These are phyloP conservation scores for Paramisgurnus dabryanus DNA, from an alignment of 2,113 vertebrate species.

Conservation along the genomic window DNA sequence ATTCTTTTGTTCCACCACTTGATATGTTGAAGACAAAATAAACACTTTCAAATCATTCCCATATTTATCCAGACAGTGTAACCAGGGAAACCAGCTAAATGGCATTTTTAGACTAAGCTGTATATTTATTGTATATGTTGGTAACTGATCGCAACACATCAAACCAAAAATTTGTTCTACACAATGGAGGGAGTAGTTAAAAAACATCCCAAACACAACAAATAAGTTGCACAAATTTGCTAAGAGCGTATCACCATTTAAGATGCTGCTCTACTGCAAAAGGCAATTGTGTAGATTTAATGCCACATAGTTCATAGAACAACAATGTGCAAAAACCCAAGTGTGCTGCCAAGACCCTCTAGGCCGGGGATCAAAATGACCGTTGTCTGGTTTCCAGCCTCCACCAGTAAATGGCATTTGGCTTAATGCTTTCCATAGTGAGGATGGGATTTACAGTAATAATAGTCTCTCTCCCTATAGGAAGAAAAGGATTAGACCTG, in stretches of 20 bases:
- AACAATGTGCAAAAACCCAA: background rate
- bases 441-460: slow-evolving; percentile 69
- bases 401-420: slow-evolving; percentile 67
- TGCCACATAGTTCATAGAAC: slow-evolving; percentile 35
- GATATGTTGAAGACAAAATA: too few species aligned
- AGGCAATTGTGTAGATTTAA: slow-evolving; percentile 6
- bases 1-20: slow-evolving; percentile 57
- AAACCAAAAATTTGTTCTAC: background rate
- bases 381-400: slow-evolving; percentile 45
- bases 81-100: background rate
- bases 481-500: slow-evolving; percentile 72
- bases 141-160: background rate
- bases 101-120: background rate
- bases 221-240: background rate
- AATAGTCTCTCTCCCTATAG: slow-evolving; percentile 74
- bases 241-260: background rate
- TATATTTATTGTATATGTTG: background rate
- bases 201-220: background rate
- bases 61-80: background rate
- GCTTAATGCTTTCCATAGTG: slow-evolving; percentile 67
- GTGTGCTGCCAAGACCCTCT: slow-evolving; percentile 49
- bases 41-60: background rate
- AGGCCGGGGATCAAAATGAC: slow-evolving; percentile 35
- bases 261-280: slow-evolving; percentile 4
- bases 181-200: background rate